Percentiles rank a stretch among this genome's conserved stretches.
phyloP scores from a whole-genome alignment of 2,797 vertebrate species.

The Alca torda region DNA sequence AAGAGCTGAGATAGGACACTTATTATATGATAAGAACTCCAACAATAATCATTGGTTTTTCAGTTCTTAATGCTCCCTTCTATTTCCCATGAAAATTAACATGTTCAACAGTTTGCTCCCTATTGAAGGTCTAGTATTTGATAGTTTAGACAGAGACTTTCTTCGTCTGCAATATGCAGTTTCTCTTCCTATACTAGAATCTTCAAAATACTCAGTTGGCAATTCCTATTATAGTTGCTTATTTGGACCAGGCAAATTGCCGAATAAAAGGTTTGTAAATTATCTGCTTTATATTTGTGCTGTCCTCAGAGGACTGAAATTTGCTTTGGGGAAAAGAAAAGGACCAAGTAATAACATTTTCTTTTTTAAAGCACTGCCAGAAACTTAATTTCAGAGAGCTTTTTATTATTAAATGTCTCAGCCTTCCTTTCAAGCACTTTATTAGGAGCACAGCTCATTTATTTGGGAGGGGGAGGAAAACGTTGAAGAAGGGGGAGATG shows the following conservation, averaged over 20 bases:
- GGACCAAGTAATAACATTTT: slow-evolving; percentile 52
- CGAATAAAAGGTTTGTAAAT: slow-evolving; percentile 52
- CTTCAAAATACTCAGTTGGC: neutral
- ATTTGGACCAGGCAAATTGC: slow-evolving; percentile 58
- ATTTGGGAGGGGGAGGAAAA: neutral
- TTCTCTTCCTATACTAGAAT: slow-evolving; percentile 1
- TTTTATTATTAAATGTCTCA: slow-evolving; percentile 55
- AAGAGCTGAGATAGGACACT: neutral
- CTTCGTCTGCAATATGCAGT: neutral
- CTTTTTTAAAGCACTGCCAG: slow-evolving; percentile 33
- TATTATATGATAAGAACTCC: neutral
- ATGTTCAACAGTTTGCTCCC: neutral
- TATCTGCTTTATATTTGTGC: slow-evolving; percentile 46
- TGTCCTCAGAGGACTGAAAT: slow-evolving; percentile 57
- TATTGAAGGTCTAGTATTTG: neutral
- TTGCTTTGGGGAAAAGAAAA: slow-evolving; percentile 54
- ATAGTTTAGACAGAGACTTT: neutral
- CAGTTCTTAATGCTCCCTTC: neutral
- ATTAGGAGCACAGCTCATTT: slow-evolving; percentile 5
- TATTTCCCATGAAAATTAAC: neutral
- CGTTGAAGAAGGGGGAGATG: neutral
- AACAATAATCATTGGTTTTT: neutral
- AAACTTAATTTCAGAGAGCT: slow-evolving; percentile 62
- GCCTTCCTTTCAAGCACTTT: slow-evolving; percentile 47
- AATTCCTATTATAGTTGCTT: neutral